Conservation (phyloP, 2,888 invertebrate genomes). For the Lissonota sp. region DNA sequence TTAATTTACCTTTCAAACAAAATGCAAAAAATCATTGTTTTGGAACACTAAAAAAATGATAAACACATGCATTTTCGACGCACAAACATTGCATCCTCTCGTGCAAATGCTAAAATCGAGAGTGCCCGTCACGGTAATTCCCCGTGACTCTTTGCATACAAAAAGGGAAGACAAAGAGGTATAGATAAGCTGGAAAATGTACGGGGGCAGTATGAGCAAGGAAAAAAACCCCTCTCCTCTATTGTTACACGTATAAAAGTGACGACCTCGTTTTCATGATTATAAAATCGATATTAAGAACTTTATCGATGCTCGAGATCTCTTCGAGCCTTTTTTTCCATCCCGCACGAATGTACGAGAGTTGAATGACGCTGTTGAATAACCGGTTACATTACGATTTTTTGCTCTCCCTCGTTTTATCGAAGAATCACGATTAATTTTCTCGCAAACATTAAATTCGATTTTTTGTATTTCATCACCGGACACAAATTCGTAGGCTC, state of each 20-base stretch:
- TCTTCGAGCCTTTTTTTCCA: slow-evolving; percentile 43
- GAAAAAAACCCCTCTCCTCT: slow-evolving; percentile 18
- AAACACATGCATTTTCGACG: too few species aligned
- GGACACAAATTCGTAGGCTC: too few species aligned
- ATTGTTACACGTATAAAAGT: slow-evolving; percentile 63
- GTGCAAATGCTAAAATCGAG: slow-evolving; percentile 51
- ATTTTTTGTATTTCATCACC: background rate
- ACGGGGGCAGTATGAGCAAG: slow-evolving; percentile 36
- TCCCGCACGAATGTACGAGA: slow-evolving; percentile 26
- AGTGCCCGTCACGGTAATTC: slow-evolving; percentile 55
- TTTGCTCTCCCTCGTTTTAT: background rate
- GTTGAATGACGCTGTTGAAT: slow-evolving; percentile 36
- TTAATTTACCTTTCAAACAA: too few species aligned
- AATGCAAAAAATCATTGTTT: too few species aligned
- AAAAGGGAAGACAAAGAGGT: slow-evolving; percentile 12
- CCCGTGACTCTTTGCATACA: slow-evolving; percentile 50
- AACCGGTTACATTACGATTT: slow-evolving; percentile 27
- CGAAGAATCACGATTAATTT: background rate
- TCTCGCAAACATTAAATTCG: background rate
- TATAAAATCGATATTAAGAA: slow-evolving; percentile 80
- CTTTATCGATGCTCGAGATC: slow-evolving; percentile 78
- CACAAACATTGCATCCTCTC: slow-evolving; percentile 1
- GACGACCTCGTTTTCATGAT: slow-evolving; percentile 79
- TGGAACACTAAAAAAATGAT: too few species aligned
- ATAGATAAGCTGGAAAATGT: slow-evolving; percentile 44